phyloP scores from a whole-genome alignment of 2,797 vertebrate species.

The Phataginus tetradactyla region DNA sequence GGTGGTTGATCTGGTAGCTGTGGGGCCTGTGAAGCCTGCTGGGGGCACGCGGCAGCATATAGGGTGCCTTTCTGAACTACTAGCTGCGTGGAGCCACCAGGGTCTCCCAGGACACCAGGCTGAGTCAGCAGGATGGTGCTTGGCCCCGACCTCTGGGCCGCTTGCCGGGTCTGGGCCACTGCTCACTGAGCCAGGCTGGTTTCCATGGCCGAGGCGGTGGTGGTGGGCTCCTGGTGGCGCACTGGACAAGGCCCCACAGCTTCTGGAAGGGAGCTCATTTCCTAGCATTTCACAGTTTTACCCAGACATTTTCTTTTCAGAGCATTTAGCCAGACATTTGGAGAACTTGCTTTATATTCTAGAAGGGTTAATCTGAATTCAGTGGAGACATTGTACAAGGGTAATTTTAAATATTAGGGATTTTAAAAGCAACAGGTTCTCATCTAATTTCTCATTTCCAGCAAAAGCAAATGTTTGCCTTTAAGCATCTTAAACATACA shows the following conservation, averaged over 20 bases:
- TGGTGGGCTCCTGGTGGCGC: neutral
- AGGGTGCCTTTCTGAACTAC: too few species aligned
- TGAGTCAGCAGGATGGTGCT: too few species aligned
- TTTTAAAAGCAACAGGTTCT: neutral
- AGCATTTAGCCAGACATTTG: neutral
- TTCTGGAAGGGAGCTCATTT: neutral
- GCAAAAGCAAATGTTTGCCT: neutral
- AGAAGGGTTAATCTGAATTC: neutral
- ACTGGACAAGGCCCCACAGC: neutral
- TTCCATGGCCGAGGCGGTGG: too few species aligned
- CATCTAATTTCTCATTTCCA: neutral
- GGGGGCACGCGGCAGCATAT: too few species aligned
- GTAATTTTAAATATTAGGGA: neutral
- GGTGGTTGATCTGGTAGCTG: too few species aligned
- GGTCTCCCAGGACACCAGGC: too few species aligned
- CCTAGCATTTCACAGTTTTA: neutral
- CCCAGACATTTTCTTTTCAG: neutral
- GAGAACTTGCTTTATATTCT: neutral
- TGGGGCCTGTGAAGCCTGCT: too few species aligned
- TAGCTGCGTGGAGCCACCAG: too few species aligned
- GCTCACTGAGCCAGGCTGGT: too few species aligned
- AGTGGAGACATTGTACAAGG: neutral
- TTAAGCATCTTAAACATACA: neutral
- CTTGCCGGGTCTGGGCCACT: too few species aligned
- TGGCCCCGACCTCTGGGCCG: too few species aligned